Conservation (phyloP, 2,797 vertebrate species). For the Ceryle rudis region DNA sequence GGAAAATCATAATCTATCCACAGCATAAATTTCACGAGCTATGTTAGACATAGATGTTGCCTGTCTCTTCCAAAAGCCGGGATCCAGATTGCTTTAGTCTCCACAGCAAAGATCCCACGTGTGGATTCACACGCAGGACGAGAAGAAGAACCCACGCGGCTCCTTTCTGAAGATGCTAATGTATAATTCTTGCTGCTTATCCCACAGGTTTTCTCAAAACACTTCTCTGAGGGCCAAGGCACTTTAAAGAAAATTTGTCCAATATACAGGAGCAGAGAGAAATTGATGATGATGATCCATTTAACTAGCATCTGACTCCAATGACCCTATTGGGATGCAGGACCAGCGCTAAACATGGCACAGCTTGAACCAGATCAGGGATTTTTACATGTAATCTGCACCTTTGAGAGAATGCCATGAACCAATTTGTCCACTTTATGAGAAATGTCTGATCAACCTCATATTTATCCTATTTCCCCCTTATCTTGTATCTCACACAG, state of each 20-base stretch:
- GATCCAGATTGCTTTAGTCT: neutral
- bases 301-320: neutral
- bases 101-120: neutral
- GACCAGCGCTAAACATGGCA: neutral
- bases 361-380: neutral
- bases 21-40: neutral
- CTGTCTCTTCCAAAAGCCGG: neutral
- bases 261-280: neutral
- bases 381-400: neutral
- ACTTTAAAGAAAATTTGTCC: neutral
- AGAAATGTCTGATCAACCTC: neutral
- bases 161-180: neutral
- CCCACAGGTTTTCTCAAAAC: neutral
- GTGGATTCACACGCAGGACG: fast-evolving
- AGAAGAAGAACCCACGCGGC: neutral
- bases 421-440: neutral
- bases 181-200: neutral
- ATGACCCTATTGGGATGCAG: neutral
- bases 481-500: neutral
- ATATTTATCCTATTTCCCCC: neutral
- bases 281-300: neutral
- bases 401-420: neutral
- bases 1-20: neutral
- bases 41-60: neutral
- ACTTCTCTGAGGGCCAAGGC: neutral